Conservation (phyloP, 64 coral and sea anemone genomes). For the Anthopleura sola region DNA sequence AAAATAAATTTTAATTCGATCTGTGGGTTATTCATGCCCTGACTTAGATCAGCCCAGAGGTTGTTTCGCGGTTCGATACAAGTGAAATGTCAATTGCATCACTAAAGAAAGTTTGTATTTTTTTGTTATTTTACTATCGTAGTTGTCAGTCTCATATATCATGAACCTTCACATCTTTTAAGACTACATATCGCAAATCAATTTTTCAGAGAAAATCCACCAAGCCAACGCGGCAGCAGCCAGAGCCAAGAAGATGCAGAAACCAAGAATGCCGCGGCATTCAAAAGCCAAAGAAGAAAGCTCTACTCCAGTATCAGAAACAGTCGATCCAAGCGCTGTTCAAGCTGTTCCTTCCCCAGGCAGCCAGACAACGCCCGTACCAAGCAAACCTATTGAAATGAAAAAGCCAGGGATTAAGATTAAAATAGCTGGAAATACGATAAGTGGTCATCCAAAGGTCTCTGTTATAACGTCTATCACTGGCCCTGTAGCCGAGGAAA, state of each 20-base stretch:
- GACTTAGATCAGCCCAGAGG: no score
- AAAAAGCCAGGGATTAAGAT: conserved; percentile 45
- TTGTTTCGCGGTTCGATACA: no score
- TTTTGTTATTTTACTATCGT: no score
- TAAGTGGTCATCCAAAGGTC: conserved; percentile 25
- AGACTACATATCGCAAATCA: no score
- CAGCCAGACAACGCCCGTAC: neutral
- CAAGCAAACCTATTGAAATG: conserved; percentile 36
- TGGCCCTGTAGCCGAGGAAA: neutral
- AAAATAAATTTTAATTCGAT: no score
- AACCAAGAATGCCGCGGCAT: conserved; percentile 71
- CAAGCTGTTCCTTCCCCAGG: conserved; percentile 19
- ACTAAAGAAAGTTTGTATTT: no score
- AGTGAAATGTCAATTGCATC: no score
- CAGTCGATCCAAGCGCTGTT: conserved; percentile 7
- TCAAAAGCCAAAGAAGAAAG: conserved; percentile 19
- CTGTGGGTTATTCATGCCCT: no score
- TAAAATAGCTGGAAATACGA: conserved; percentile 57
- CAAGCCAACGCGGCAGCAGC: conserved; percentile 94
- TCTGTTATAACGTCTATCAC: conserved; percentile 21
- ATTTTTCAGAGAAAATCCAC: conserved; percentile 90
- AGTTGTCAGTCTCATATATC: no score
- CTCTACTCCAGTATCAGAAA: neutral
- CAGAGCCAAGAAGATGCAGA: conserved; percentile 89
- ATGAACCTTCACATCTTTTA: no score